phyloP scores from a whole-genome alignment of 2,888 invertebrate genomes.

The Aphelenchoides bicaudatus region DNA sequence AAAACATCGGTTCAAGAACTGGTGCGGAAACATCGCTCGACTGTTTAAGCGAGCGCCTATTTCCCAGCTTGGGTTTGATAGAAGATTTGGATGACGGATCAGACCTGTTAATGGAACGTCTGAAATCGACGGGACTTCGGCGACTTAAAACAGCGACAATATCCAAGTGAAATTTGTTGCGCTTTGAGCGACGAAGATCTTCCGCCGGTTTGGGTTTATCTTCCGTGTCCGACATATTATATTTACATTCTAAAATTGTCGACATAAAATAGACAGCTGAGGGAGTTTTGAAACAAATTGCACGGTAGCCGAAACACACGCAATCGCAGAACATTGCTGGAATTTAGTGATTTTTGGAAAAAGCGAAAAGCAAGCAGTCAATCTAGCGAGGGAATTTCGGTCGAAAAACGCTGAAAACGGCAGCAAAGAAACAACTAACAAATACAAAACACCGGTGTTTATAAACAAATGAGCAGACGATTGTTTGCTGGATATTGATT shows the following conservation, averaged over 20 bases:
- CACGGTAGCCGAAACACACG: too few species aligned
- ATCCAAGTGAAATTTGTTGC: conserved; percentile 46
- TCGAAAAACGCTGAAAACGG: too few species aligned
- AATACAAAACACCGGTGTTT: too few species aligned
- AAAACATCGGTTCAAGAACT: conserved; percentile 8
- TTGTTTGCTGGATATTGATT: too few species aligned
- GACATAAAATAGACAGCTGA: neutral
- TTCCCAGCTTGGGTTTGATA: neutral
- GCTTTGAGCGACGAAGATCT: conserved; percentile 35
- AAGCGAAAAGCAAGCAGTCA: too few species aligned
- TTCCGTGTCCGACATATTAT: conserved; percentile 7
- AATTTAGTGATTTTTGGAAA: too few species aligned
- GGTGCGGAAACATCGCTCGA: neutral
- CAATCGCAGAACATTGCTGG: too few species aligned
- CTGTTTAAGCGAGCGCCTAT: neutral
- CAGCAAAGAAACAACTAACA: too few species aligned
- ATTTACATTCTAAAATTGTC: neutral
- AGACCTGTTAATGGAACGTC: neutral
- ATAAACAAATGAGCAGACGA: too few species aligned
- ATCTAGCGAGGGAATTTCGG: too few species aligned
- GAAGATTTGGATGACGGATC: neutral
- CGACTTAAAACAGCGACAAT: conserved; percentile 32
- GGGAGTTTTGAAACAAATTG: neutral
- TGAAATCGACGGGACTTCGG: neutral
- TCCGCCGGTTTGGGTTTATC: conserved; percentile 4